Evolutionary conservation across 2,888 invertebrate species (phyloP), one percentile per base, ranked within the genome.

Genomic region (Catocala sponsa): DNA sequence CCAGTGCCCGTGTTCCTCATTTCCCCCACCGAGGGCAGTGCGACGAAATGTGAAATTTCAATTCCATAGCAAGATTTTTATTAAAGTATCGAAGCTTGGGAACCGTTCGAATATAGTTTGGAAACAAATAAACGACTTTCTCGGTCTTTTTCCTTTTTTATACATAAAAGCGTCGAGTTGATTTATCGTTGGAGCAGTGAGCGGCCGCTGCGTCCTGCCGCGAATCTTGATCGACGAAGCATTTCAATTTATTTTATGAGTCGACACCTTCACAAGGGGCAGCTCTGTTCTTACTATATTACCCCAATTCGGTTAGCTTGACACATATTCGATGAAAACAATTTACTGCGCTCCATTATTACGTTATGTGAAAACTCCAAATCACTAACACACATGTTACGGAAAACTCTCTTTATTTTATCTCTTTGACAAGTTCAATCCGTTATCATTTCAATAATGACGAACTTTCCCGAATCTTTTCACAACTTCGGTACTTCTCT

Each of bases 161-260:
- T 88, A 90, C 86, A 87, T 89, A 89, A 91, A 91, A 91, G 89
- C 89, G 90, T 83, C 81, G 89, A 91, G 87, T 90, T 93, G 93
- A 93, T 92, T 93, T 93, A 93, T 92, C 82, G 89, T 83, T 60
- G 82, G 80, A 80, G 85, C 84, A 75, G 82, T 78, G 80, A 82
- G 85, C 86, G 86, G 82, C 88, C 85, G 84, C 84, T 81, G 80
- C 81, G 87, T 85, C 85, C 87, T 86, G 84, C 85, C 85, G 84
- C 86, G 86, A 86, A 85, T 90, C 89, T 90, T 91, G 90, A 93
- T 92, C 89, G 91, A 88, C 90, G 87, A 82, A 87, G 86, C 88
- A 90, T 91, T 92, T 91, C 90, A 91, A 92, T 92, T 91, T 91
- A 90, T 91, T 92, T 91, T 91, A 91, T 89, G 88, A 90, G 88